Conservation (phyloP, 2,888 invertebrate genomes). For the Emesis furor region DNA sequence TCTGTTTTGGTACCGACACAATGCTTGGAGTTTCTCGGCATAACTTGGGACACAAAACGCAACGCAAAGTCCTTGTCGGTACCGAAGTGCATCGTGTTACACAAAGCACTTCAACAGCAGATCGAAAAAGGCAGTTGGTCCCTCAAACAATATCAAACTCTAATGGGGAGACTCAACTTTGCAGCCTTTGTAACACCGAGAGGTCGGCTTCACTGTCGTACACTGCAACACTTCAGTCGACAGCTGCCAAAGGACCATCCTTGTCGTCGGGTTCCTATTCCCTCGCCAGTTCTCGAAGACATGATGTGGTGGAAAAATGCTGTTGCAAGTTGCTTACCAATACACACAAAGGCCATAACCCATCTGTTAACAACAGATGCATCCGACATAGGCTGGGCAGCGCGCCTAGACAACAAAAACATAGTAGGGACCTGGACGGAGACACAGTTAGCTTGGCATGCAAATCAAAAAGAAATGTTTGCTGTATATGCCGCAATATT, state of each 20-base stretch:
- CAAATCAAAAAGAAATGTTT: conserved; percentile 33
- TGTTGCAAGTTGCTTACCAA: conserved; percentile 26
- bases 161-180: conserved; percentile 72
- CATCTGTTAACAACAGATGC: conserved; percentile 66
- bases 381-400: conserved; percentile 48
- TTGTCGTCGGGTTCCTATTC: conserved; percentile 12
- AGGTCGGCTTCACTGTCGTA: conserved; percentile 60
- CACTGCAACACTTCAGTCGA: conserved; percentile 53
- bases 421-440: conserved; percentile 12
- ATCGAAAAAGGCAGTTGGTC: conserved; percentile 52
- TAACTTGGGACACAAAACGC: conserved; percentile 60
- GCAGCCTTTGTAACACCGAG: conserved; percentile 53
- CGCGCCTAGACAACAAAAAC: conserved; percentile 13
- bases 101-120: conserved; percentile 52
- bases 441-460: conserved; percentile 18
- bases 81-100: conserved; percentile 62
- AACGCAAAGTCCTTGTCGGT: conserved; percentile 63
- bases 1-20: conserved; percentile 59
- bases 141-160: conserved; percentile 60
- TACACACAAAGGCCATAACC: conserved; percentile 46
- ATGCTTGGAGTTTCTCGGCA: conserved; percentile 64
- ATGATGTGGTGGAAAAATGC: conserved; percentile 59
- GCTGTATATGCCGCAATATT: conserved; percentile 22
- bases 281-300: conserved; percentile 38
- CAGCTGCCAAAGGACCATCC: conserved; percentile 39